These are phyloP conservation scores for Thysanoteuthis rhombus DNA, from an alignment of 2,888 invertebrate genomes.

Conservation along the genomic window DNA sequence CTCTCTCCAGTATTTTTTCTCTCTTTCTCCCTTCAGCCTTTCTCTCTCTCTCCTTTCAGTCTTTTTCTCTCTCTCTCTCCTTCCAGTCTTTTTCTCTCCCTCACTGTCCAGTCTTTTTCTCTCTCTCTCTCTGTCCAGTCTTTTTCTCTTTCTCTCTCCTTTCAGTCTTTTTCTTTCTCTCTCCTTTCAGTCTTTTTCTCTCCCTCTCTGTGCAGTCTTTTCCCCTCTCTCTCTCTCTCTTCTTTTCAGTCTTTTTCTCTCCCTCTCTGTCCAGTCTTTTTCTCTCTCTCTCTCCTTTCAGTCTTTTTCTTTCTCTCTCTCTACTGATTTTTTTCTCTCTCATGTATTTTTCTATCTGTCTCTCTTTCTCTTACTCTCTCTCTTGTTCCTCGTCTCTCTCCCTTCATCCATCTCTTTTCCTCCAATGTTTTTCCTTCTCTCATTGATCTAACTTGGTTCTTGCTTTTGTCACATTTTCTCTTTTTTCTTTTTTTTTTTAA, in stretches of 20 bases:
- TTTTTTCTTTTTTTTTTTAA: neutral
- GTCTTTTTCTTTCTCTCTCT: neutral
- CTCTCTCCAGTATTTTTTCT: too few relatives aligned
- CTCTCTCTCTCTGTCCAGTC: too few relatives aligned
- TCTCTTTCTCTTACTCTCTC: neutral
- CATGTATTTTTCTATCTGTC: neutral
- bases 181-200: neutral
- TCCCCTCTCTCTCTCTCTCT: neutral
- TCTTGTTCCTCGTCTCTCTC: neutral
- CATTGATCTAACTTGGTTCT: neutral
- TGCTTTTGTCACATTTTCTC: neutral
- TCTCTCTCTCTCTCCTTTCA: neutral
- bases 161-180: neutral
- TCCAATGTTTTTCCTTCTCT: neutral
- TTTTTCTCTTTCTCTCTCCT: too few relatives aligned
- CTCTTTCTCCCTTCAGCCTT: too few relatives aligned
- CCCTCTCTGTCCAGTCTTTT: too few relatives aligned
- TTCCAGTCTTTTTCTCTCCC: accelerated
- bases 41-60: too few relatives aligned
- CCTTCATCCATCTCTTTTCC: neutral
- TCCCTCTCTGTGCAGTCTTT: neutral
- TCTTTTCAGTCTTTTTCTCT: neutral
- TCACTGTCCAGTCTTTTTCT: too few relatives aligned
- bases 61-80: too few relatives aligned
- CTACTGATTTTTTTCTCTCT: neutral